Evolutionary conservation across 2,888 invertebrate genomes (phyloP).

Genomic region (Malachius bipustulatus): DNA sequence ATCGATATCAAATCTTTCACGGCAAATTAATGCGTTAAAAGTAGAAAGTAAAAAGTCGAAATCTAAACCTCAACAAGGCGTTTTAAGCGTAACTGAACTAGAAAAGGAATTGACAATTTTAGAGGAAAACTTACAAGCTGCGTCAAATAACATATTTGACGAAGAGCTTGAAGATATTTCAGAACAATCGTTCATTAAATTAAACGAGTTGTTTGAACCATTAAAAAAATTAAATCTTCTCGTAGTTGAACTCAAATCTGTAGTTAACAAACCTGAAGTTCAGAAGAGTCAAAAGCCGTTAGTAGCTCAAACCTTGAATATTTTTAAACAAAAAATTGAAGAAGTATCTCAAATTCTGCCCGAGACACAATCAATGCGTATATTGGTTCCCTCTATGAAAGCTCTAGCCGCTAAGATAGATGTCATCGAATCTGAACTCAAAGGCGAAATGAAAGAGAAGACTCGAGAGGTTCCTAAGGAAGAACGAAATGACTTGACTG

Average conservation of each 20-base stretch:
- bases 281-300: background rate
- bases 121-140: background rate
- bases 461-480: too few relatives aligned
- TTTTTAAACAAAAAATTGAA: slow-evolving; percentile 17
- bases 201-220: background rate
- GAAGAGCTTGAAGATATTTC: too few relatives aligned
- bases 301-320: slow-evolving; percentile 18
- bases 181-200: too few relatives aligned
- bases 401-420: too few relatives aligned
- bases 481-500: background rate
- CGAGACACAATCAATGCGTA: too few relatives aligned
- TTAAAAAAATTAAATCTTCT: background rate
- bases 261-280: background rate
- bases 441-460: too few relatives aligned
- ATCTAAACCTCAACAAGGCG: background rate
- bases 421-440: too few relatives aligned
- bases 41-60: slow-evolving; percentile 1
- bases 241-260: background rate
- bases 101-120: background rate
- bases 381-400: too few relatives aligned
- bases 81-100: slow-evolving; percentile 1
- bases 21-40: too few relatives aligned
- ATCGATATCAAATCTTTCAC: too few relatives aligned
- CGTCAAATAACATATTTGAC: too few relatives aligned
- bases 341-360: too few relatives aligned